Conservation (phyloP, 2,797 vertebrate genomes). For the Pantherophis alleghaniensis region DNA sequence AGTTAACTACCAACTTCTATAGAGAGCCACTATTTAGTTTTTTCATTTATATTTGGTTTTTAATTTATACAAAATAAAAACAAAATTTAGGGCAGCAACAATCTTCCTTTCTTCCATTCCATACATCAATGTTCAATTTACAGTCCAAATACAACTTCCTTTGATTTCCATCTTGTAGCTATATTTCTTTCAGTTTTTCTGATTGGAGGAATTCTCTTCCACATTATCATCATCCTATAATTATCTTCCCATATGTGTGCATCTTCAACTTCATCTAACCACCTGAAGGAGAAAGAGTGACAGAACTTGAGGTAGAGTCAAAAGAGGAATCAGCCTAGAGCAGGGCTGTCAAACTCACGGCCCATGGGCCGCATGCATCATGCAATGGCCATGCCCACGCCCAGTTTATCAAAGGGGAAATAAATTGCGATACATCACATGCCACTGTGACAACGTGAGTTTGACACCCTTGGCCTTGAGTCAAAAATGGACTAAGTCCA, state of each 20-base stretch:
- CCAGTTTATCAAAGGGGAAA: too few relatives aligned
- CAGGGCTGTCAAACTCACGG: too few relatives aligned
- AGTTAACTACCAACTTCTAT: background rate
- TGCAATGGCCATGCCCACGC: too few relatives aligned
- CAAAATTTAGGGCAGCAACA: background rate
- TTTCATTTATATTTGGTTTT: background rate
- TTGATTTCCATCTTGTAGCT: background rate
- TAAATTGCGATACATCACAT: too few relatives aligned
- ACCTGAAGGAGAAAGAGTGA: background rate
- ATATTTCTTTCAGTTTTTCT: background rate
- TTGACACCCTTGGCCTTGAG: too few relatives aligned
- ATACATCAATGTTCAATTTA: background rate
- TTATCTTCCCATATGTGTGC: background rate
- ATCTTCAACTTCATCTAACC: background rate
- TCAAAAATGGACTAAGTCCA: background rate
- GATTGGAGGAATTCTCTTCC: background rate
- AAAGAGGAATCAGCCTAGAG: background rate
- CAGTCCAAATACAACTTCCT: background rate
- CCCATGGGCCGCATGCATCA: too few relatives aligned
- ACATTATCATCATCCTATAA: background rate
- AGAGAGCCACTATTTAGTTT: background rate
- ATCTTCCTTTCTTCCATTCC: background rate
- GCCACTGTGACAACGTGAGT: too few relatives aligned
- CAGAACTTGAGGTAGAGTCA: background rate
- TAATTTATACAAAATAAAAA: background rate